These are phyloP conservation scores for Falcunculus frontatus DNA, from an alignment of 2,113 vertebrate genomes.

Conservation along the genomic window DNA sequence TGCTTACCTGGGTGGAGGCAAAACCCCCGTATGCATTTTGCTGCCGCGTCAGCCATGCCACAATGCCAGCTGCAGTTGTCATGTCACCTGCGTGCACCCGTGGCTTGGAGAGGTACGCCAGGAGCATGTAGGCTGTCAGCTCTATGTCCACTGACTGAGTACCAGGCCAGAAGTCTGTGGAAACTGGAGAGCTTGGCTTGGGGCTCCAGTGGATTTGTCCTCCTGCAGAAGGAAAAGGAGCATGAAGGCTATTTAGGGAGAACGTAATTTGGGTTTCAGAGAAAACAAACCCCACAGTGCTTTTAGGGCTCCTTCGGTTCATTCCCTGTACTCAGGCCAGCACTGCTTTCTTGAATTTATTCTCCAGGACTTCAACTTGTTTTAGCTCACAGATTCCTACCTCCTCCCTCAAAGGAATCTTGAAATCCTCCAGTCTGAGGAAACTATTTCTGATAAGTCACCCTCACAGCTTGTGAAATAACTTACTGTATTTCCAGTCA, in stretches of 20 bases:
- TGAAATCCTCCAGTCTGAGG: neutral
- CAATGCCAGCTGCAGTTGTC: slow-evolving; percentile 66
- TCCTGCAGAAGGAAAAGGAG: slow-evolving; percentile 49
- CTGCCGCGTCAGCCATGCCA: slow-evolving; percentile 78
- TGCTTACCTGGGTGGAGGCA: slow-evolving; percentile 83
- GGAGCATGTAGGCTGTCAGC: slow-evolving; percentile 74
- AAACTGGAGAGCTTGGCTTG: neutral
- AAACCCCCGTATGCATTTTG: slow-evolving; percentile 81
- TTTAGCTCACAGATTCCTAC: neutral
- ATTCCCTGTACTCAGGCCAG: neutral
- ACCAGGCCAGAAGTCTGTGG: slow-evolving; percentile 41
- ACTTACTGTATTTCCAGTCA: neutral
- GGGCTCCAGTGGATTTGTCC: slow-evolving; percentile 63
- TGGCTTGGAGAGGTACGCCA: slow-evolving; percentile 67
- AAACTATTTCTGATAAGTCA: neutral
- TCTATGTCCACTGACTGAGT: slow-evolving; percentile 62
- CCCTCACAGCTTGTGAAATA: neutral
- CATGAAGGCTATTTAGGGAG: slow-evolving; percentile 9
- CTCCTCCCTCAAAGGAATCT: neutral
- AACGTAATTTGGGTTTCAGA: neutral
- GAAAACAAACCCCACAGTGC: neutral
- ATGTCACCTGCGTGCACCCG: slow-evolving; percentile 60
- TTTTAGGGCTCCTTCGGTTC: neutral
- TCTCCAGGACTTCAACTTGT: neutral
- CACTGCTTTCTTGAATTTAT: neutral